Percentiles rank a stretch among this genome's conserved stretches.
Evolutionary conservation across 2,113 vertebrate species (phyloP).

Genomic region (Ciconia maguari): DNA sequence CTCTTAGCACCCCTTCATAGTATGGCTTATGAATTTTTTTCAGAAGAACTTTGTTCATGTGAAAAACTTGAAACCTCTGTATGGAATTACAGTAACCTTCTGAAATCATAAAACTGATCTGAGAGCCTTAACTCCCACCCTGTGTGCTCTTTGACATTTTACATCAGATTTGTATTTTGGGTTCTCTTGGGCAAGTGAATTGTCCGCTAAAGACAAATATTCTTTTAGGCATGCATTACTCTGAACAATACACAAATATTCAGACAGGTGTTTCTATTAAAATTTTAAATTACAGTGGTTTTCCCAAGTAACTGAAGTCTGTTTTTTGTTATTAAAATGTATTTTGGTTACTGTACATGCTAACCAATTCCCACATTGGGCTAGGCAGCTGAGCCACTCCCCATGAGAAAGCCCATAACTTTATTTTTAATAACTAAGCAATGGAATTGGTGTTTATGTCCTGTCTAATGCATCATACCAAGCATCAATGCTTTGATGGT

Average conservation of each 20-base stretch:
- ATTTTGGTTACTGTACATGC: neutral
- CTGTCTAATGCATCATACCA: neutral
- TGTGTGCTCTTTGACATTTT: neutral
- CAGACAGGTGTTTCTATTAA: neutral
- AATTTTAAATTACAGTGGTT: neutral
- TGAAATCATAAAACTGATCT: neutral
- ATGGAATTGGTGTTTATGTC: neutral
- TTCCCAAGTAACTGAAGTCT: neutral
- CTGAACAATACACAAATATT: neutral
- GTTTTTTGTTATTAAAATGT: neutral
- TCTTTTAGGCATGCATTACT: neutral
- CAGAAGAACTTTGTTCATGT: neutral
- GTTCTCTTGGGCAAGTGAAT: neutral
- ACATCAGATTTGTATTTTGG: neutral
- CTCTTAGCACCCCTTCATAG: neutral
- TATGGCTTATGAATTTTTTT: neutral
- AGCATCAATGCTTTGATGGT: neutral
- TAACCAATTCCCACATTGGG: neutral
- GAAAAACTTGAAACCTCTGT: neutral
- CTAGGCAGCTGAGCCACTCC: neutral
- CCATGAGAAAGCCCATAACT: neutral
- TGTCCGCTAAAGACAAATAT: neutral
- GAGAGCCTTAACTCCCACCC: neutral
- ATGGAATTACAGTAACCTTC: neutral
- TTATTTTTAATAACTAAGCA: neutral